phyloP scores from a whole-genome alignment of 2,888 invertebrate species.

The Plusia festucae region DNA sequence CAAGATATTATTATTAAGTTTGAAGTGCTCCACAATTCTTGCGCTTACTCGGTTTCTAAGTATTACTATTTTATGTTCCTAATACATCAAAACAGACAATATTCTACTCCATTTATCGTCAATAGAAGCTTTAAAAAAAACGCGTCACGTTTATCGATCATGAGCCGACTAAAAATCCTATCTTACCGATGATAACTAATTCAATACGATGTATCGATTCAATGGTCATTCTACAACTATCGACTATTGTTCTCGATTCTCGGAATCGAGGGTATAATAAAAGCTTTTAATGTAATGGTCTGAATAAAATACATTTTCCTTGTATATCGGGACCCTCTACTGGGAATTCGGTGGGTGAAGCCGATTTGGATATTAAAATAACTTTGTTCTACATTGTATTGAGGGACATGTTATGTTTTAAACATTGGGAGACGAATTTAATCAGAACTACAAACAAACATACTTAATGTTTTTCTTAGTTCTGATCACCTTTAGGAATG shows the following conservation, averaged over 20 bases:
- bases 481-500: no score
- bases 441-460: no score
- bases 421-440: not conserved
- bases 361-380: conserved; percentile 1
- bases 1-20: no score
- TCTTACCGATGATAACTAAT: conserved; percentile 51
- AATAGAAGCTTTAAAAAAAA: conserved; percentile 51
- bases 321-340: not conserved
- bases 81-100: conserved; percentile 1
- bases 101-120: not conserved
- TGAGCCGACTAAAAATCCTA: conserved; percentile 27
- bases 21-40: no score
- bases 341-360: not conserved
- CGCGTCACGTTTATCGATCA: conserved; percentile 51
- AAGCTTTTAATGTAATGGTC: conserved; percentile 19
- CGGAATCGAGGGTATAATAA: conserved; percentile 26
- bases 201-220: conserved; percentile 48
- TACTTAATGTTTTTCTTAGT: not conserved
- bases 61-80: no score
- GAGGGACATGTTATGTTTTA: not conserved
- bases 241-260: conserved; percentile 41
- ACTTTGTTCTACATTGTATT: not conserved
- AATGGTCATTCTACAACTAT: conserved; percentile 35
- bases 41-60: no score
- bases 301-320: conserved; percentile 14